Conservation (phyloP, 1,140 invertebrate species). For the Rhizoglyphus robini region DNA sequence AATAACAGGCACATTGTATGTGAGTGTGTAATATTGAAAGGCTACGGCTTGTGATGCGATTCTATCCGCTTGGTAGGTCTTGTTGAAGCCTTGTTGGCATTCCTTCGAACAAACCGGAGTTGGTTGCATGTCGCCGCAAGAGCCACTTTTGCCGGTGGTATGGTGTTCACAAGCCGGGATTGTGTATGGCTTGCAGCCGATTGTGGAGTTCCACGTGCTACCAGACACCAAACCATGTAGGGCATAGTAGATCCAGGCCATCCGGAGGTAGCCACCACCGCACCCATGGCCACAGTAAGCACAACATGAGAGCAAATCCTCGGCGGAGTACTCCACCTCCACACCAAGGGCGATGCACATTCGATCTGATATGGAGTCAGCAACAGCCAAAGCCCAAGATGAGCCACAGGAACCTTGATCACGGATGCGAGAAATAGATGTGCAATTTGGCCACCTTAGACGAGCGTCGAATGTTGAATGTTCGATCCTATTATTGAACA, state of each 20-base stretch:
- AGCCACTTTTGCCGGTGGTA: constrained; percentile 31
- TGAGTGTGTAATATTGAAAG: constrained; percentile 59
- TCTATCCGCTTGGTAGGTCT: constrained; percentile 40
- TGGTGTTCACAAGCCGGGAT: constrained; percentile 24
- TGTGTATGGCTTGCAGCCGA: constrained; percentile 39
- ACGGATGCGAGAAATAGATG: constrained; percentile 58
- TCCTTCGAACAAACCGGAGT: constrained; percentile 38
- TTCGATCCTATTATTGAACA: not conserved
- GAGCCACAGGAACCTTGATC: constrained; percentile 49
- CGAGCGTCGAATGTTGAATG: constrained; percentile 66
- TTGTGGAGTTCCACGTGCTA: constrained; percentile 54
- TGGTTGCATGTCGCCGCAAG: constrained; percentile 27
- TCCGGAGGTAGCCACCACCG: constrained; percentile 57
- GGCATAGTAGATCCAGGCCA: constrained; percentile 76
- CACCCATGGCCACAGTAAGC: constrained; percentile 44
- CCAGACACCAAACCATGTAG: constrained; percentile 64
- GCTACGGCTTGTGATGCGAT: too few relatives aligned
- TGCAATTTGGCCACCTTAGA: constrained; percentile 65
- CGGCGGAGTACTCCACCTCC: constrained; percentile 64
- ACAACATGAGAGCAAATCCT: constrained; percentile 76
- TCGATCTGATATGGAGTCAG: constrained; percentile 39
- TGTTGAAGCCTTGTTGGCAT: constrained; percentile 35
- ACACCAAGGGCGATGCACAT: too few relatives aligned
- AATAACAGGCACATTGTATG: constrained; percentile 51
- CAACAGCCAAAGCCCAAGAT: constrained; percentile 20